Base-by-base conservation (phyloP, 1,140 invertebrate species). In the Agrilus planipennis region DNA sequence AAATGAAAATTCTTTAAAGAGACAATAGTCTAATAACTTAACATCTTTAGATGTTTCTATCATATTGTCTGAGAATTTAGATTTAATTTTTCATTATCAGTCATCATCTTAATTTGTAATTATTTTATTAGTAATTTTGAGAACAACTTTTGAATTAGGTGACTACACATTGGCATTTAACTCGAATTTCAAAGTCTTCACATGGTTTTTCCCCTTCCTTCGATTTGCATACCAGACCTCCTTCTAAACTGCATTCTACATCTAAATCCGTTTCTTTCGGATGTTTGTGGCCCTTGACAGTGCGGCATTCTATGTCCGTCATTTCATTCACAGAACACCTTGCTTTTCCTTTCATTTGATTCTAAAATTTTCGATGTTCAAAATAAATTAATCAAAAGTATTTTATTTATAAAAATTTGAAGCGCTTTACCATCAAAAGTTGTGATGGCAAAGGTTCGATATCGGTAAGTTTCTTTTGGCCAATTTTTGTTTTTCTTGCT, bases 291-390 rank as follows among this genome's bases (percentile, higher is more conserved):
- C 65, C 69, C 0, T 64, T 63, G 2, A 76, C 70, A 0, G 79
- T 78, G 20, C 84, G 68, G 50, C 87, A 90, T 58, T 78, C 70
- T 39, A 90, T 83, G 29, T 78, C 69, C 2, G 61, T 64, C 69
- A 89, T 86, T 44, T 73, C 63, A 0, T 73, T 60, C n/a, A 47
- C 45, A 2, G 60, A 52, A 52, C 80, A 84, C 50, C 69, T 63
- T n/a, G 66, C 62, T 0, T 58, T 60, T 11, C 63, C 64, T 4
- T 55, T 37, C 3, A 69, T 15, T 6, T 52, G 55, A 16, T 65
- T 64, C 50, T 52, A 30, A 40, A 47, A 15, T 32, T n/a, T n/a
- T n/a, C n/a, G n/a, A n/a, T n/a, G n/a, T n/a, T n/a, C n/a, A n/a
- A n/a, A n/a, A n/a, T n/a, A n/a, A n/a, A n/a, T n/a, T n/a, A n/a